Percentiles rank a stretch among this genome's conserved stretches.
Evolutionary conservation across 2,797 vertebrate species (phyloP).

Genomic region (Bradypus variegatus): DNA sequence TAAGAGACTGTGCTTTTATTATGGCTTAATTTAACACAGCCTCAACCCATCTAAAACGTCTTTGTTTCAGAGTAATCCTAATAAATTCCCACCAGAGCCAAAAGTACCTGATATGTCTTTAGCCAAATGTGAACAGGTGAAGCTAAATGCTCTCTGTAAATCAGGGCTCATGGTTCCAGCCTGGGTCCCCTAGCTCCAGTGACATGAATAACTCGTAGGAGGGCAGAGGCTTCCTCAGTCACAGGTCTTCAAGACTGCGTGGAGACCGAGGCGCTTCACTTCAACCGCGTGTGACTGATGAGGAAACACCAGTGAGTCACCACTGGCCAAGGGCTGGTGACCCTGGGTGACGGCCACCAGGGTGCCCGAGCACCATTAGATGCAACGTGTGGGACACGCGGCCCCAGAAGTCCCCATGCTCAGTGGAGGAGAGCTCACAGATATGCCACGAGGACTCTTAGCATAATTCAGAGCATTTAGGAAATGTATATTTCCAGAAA

Average conservation of each 20-base stretch:
- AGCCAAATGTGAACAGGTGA: fast-evolving
- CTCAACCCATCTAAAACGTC: background rate
- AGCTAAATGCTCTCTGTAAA: background rate
- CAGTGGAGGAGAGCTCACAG: background rate
- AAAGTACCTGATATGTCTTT: background rate
- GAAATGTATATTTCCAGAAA: background rate
- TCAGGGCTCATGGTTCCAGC: fast-evolving
- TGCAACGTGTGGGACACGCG: background rate
- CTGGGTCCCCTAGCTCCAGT: no score
- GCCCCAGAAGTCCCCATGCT: background rate
- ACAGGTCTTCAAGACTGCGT: background rate
- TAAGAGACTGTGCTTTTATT: conserved; percentile 7
- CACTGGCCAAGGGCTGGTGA: background rate
- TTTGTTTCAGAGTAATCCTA: background rate
- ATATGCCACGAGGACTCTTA: background rate
- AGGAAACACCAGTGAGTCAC: background rate
- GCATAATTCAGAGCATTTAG: conserved; percentile 30
- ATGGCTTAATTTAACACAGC: conserved; percentile 31
- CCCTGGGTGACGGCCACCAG: background rate
- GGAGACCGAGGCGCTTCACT: background rate
- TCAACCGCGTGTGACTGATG: conserved; percentile 17
- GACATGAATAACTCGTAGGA: no score
- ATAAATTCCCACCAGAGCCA: background rate
- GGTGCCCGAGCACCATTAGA: background rate
- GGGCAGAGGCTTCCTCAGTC: background rate